Conservation (phyloP, 2,888 invertebrate genomes). For the Nymphalis polychloros region DNA sequence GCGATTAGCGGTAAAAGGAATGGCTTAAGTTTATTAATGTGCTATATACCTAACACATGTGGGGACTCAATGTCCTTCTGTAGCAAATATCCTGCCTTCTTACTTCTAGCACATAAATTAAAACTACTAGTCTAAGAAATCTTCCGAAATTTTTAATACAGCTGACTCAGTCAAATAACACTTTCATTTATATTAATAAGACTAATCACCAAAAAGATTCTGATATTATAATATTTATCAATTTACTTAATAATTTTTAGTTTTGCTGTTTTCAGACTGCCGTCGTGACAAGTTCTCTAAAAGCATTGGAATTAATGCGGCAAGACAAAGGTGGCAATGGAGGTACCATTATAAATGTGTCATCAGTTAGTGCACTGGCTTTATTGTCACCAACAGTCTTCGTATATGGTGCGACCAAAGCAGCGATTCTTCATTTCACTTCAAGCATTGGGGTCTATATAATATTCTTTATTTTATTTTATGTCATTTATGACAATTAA, state of each 20-base stretch:
- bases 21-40: too few species aligned
- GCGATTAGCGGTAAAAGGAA: too few species aligned
- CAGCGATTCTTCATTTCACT: slow-evolving; percentile 51
- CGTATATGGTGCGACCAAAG: slow-evolving; percentile 48
- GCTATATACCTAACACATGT: too few species aligned
- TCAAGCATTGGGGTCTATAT: slow-evolving; percentile 49
- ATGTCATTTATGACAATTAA: background rate
- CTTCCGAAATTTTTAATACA: too few species aligned
- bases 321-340: slow-evolving; percentile 49
- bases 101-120: too few species aligned
- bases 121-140: too few species aligned
- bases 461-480: background rate
- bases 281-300: slow-evolving; percentile 46
- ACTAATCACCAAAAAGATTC: too few species aligned
- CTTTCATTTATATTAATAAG: background rate
- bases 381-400: slow-evolving; percentile 39
- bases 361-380: slow-evolving; percentile 46
- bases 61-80: too few species aligned
- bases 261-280: slow-evolving; percentile 43
- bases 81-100: too few species aligned
- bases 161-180: too few species aligned
- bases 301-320: slow-evolving; percentile 50
- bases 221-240: too few species aligned
- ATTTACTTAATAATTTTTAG: too few species aligned
- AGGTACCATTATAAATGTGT: slow-evolving; percentile 51